Evolutionary conservation across 2,888 invertebrate genomes (phyloP), one percentile per base, ranked within the genome.

Genomic region (Caenorhabditis sp.): DNA sequence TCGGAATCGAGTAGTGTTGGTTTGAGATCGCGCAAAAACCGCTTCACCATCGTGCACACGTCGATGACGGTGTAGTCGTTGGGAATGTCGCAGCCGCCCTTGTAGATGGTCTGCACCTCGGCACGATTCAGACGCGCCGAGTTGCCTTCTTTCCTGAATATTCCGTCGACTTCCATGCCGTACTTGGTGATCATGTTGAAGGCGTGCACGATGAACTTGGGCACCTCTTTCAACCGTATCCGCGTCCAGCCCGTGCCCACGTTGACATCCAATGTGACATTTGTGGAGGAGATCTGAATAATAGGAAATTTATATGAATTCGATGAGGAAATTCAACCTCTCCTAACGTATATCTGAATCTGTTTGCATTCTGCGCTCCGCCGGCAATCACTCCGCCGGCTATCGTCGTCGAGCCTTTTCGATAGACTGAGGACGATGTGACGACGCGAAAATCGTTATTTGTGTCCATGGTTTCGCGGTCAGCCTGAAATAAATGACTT

Each of bases 101-200:
- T 75, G 66, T 82, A 89, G 22, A 86, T 74, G 5, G 41, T 68
- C 70, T 85, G 70, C 0, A 80, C 76, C 63, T 80, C 80, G 6
- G 72, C 41, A 2, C 84, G 64, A 44, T 81, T 83, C 56, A 88
- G 56, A 16, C 89, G 74, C 7, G 70, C 75, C 5, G 81, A 74
- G 64, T 86, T 87, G 26, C 89, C 89, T 47, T 89, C 87, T 63
- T 86, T 86, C 10, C 89, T 85, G 49, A 89, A 89, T n/a, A 89
- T 84, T 8, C 89, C 89, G 69, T 89, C 89, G n/a, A 79, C 75
- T 24, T 76, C 51, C 59, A 75, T 68, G 8, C 86, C 89, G 51
- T 80, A 74, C n/a, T 80, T 76, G 14, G 72, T 54, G 54, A 89
- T 85, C 61, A 75, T 84, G 44, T 81, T 82, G 72, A 89, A 89